Evolutionary conservation across 2,113 vertebrate genomes (phyloP).

Genomic region (Oreotrochilus melanogaster): DNA sequence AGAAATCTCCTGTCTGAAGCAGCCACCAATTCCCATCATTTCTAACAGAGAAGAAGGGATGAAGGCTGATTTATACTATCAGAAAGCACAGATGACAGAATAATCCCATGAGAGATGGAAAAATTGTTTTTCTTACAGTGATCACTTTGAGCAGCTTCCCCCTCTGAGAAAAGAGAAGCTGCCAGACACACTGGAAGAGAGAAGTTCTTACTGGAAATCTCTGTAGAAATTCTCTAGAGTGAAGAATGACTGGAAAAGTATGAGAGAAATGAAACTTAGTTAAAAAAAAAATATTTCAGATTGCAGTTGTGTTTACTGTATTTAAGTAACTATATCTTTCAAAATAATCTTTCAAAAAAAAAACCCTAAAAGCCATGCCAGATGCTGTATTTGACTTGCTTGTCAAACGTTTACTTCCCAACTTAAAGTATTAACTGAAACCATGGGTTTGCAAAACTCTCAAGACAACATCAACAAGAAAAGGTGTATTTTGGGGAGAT

Average conservation of each 20-base stretch:
- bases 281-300: neutral
- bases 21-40: neutral
- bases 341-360: neutral
- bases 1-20: neutral
- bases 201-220: neutral
- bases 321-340: neutral
- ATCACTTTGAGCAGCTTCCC: neutral
- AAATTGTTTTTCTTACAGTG: neutral
- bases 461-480: neutral
- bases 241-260: neutral
- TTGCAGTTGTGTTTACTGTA: neutral
- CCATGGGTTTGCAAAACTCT: neutral
- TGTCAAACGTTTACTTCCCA: neutral
- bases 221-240: neutral
- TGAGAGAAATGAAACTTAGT: neutral
- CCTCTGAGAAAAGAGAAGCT: neutral
- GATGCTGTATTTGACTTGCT: neutral
- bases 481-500: neutral
- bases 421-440: neutral
- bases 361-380: neutral
- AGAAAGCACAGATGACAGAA: neutral
- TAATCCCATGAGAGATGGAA: neutral
- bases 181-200: neutral
- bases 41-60: neutral
- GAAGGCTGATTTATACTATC: neutral